phyloP scores from a whole-genome alignment of 1,140 invertebrate species.

The Daktulosphaira vitifoliae region DNA sequence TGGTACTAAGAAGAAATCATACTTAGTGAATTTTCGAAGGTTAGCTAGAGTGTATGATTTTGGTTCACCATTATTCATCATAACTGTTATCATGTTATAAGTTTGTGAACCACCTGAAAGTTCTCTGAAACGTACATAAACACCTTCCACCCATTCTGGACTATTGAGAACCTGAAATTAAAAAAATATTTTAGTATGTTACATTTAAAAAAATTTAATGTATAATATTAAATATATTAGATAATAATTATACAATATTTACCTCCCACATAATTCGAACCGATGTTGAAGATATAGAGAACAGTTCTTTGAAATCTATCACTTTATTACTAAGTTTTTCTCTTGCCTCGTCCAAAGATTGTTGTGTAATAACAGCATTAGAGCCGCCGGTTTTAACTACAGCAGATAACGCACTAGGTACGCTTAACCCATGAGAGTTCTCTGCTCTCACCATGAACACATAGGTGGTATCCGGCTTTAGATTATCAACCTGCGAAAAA shows the following conservation, averaged over 20 bases:
- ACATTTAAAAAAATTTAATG: too few relatives aligned
- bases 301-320: conserved; percentile 66
- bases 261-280: conserved; percentile 68
- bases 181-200: too few relatives aligned
- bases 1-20: conserved; percentile 82
- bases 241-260: too few relatives aligned
- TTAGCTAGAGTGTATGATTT: conserved; percentile 60
- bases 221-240: too few relatives aligned
- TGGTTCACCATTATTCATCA: conserved; percentile 53
- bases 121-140: conserved; percentile 85
- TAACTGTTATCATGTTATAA: conserved; percentile 60
- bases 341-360: conserved; percentile 69
- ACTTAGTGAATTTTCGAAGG: conserved; percentile 72
- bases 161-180: conserved; percentile 48
- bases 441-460: conserved; percentile 81
- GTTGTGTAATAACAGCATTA: conserved; percentile 62
- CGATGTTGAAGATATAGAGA: conserved; percentile 67
- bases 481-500: conserved; percentile 50
- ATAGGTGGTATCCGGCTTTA: conserved; percentile 74
- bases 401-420: conserved; percentile 58
- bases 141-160: conserved; percentile 65
- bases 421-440: conserved; percentile 71
- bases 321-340: conserved; percentile 70
- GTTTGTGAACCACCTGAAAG: conserved; percentile 54
- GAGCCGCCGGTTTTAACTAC: conserved; percentile 56